phyloP scores from a whole-genome alignment of 2,797 vertebrate species.

The Notoglanidium macrostoma region DNA sequence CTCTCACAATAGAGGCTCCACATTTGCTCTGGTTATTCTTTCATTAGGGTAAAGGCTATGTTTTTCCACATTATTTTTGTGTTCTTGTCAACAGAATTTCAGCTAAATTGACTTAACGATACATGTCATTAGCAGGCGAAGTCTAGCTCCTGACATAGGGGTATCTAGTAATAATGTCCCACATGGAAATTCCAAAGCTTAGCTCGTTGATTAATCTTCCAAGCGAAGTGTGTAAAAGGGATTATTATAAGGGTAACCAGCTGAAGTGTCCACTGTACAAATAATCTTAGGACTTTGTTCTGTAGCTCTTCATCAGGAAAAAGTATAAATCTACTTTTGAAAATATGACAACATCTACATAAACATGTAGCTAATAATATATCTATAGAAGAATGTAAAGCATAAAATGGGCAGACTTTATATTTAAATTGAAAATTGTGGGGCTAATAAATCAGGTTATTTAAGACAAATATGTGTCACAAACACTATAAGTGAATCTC shows the following conservation, averaged over 20 bases:
- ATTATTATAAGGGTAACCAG: constrained; percentile 48
- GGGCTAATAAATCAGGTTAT: neutral
- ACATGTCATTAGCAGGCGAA: constrained; percentile 33
- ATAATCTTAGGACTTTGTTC: constrained; percentile 49
- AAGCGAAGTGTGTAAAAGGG: constrained; percentile 42
- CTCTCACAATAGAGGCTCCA: neutral
- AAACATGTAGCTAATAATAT: neutral
- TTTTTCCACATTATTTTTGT: neutral
- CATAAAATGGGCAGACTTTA: too few relatives aligned
- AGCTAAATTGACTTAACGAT: constrained; percentile 23
- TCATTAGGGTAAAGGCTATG: neutral
- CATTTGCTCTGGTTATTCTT: constrained; percentile 8
- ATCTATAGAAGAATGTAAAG: neutral
- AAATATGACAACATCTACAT: neutral
- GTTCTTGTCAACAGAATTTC: neutral
- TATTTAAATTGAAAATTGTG: neutral
- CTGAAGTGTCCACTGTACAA: constrained; percentile 33
- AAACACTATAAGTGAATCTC: neutral
- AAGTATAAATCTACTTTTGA: neutral
- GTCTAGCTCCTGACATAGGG: constrained; percentile 31
- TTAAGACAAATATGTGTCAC: neutral
- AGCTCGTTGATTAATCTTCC: constrained; percentile 50
- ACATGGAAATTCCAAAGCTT: constrained; percentile 47
- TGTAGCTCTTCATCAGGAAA: too few relatives aligned
- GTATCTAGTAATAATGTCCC: constrained; percentile 41